Conservation (phyloP, 2,888 invertebrate species). For the Dermolepida albohirtum region DNA sequence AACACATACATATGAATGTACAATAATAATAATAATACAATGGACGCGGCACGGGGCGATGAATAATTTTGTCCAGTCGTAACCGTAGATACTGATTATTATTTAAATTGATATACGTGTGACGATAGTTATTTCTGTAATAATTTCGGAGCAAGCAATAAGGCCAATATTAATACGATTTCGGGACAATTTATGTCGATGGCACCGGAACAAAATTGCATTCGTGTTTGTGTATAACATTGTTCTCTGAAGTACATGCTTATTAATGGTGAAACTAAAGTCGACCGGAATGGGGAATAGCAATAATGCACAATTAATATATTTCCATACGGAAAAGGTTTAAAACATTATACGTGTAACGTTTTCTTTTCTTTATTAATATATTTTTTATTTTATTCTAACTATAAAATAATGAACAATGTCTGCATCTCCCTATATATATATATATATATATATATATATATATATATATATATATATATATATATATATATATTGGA, state of each 20-base stretch:
- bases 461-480: too few species aligned
- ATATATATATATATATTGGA: too few species aligned
- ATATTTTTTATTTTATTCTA: too few species aligned
- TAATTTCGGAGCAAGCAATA: conserved; percentile 34
- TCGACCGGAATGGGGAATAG: too few species aligned
- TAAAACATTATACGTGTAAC: too few species aligned
- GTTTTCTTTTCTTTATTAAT: too few species aligned
- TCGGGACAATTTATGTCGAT: conserved; percentile 34
- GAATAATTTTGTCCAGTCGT: conserved; percentile 42
- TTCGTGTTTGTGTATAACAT: conserved; percentile 7
- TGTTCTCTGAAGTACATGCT: neutral
- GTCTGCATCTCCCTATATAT: too few species aligned
- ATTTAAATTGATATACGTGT: conserved; percentile 44
- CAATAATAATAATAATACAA: conserved; percentile 35
- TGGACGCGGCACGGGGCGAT: conserved; percentile 35
- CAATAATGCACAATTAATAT: too few species aligned
- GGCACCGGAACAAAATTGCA: conserved; percentile 23
- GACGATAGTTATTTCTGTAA: conserved; percentile 43
- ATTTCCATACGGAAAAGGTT: too few species aligned
- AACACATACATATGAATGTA: neutral
- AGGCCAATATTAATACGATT: conserved; percentile 42
- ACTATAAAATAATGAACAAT: too few species aligned
- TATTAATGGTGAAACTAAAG: neutral
- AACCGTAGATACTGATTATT: conserved; percentile 45
- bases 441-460: too few species aligned